phyloP scores from a whole-genome alignment of 2,113 vertebrate species.

The Rousettus leschenaultii region DNA sequence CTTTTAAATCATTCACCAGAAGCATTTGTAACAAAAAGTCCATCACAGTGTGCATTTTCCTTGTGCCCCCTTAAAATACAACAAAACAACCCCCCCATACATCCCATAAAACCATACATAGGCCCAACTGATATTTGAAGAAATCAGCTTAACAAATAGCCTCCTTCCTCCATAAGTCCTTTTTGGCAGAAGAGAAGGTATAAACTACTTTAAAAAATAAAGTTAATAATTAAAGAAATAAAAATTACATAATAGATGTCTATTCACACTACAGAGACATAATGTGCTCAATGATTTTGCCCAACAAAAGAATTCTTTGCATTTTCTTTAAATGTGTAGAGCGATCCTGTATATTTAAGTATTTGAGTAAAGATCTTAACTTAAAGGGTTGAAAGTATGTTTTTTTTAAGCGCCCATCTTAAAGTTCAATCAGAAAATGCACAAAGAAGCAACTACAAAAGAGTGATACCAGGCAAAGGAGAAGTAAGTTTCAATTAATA shows the following conservation, averaged over 20 bases:
- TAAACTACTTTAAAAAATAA: not conserved
- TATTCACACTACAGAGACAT: not conserved
- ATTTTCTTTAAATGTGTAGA: not conserved
- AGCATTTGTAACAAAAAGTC: not conserved
- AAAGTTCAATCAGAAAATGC: not conserved
- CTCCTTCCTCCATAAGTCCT: not conserved
- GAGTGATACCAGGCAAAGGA: not conserved
- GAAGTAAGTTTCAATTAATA: not conserved
- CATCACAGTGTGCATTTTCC: not conserved
- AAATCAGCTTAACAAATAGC: not conserved
- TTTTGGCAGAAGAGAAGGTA: not conserved
- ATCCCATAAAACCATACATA: not conserved
- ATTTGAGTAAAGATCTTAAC: not conserved
- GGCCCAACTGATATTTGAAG: not conserved
- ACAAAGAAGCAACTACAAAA: not conserved
- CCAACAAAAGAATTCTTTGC: not conserved
- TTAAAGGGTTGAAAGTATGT: not conserved
- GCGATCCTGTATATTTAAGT: not conserved
- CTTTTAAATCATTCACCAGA: not conserved
- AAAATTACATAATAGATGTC: not conserved
- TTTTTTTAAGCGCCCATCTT: not conserved
- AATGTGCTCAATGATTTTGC: not conserved
- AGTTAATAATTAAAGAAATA: constrained; percentile 12
- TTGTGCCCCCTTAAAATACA: not conserved
- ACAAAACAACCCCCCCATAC: not conserved